Evolutionary conservation across 2,113 vertebrate genomes (phyloP), one percentile per base, ranked within the genome.

Genomic region (Buteo buteo): DNA sequence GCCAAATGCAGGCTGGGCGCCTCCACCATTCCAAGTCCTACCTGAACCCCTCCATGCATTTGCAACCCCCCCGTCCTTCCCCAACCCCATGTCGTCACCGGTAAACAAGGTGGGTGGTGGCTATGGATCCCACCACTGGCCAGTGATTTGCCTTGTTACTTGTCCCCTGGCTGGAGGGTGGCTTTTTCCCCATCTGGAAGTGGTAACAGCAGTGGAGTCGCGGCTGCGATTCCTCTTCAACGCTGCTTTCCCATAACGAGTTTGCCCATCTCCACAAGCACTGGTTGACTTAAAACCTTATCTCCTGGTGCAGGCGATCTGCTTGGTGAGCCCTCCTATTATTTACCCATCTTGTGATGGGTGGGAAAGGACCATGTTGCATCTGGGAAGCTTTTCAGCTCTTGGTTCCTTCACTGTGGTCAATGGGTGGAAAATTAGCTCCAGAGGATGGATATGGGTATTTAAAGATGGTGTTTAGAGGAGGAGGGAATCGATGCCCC

Each of bases 241-340:
- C 2, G 1, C 55, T 5, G 6, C 18, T 28, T 45, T 40, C 34
- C 32, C 0, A 3, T 16, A 4, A 50, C 2, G 21, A 54, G 24
- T n/a, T 57, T 18, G 19, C 19, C 40, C 16, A 1, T 24, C 58
- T 62, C 74, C 0, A 1, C 36, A 16, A 69, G 13, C 17, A 16
- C 40, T 22, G 0, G 19, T n/a, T 72, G 76, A 55, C 40, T 55
- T 49, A 16, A 49, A 55, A 47, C 62, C 47, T 77, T 34, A n/a
- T 40, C 80, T 62, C 25, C 29, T 31, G 47, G 34, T 0, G 1
- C 76, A 11, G 58, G 29, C 4, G 7, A 47, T 15, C 25, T 14
- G 12, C 20, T 47, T 7, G 58, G 40, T 34, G 76, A 6, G 24
- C 54, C 40, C n/a, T 0, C 1, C 49, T 72, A 19, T 31, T 42